A percentile compares a stretch with the other conserved stretches of the same genome.
Evolutionary conservation across 2,113 vertebrate genomes (phyloP).

Genomic region (Sprattus sprattus): DNA sequence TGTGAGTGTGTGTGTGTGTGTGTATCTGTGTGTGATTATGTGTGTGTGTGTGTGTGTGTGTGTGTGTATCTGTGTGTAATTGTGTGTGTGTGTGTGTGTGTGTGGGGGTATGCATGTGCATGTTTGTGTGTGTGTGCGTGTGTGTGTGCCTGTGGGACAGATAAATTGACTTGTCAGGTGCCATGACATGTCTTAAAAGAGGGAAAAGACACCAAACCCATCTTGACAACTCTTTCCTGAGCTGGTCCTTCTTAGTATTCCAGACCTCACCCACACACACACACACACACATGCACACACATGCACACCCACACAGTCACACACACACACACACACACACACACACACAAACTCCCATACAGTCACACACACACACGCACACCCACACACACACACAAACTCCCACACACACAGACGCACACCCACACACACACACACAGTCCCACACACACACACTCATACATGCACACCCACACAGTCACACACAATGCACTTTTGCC

Average conservation of each 20-base stretch:
- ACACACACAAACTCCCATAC: not conserved
- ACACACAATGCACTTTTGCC: not conserved
- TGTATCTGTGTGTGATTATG: too few species aligned
- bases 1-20: not conserved
- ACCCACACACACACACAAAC: not conserved
- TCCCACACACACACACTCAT: too few species aligned
- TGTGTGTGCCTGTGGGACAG: not conserved
- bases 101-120: too few species aligned
- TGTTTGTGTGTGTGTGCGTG: too few species aligned
- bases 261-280: not conserved
- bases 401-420: too few species aligned
- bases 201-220: not conserved
- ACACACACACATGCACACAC: too few species aligned
- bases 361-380: not conserved
- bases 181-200: not conserved
- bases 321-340: not conserved
- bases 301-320: too few species aligned
- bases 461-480: not conserved
- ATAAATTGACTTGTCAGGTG: slow-evolving; percentile 8
- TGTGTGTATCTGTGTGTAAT: too few species aligned
- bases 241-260: not conserved
- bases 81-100: not conserved
- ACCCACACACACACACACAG: too few species aligned
- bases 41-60: too few species aligned
- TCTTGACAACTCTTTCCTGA: not conserved